Conservation (phyloP, 2,888 invertebrate species). For the Eupithecia exiguata region DNA sequence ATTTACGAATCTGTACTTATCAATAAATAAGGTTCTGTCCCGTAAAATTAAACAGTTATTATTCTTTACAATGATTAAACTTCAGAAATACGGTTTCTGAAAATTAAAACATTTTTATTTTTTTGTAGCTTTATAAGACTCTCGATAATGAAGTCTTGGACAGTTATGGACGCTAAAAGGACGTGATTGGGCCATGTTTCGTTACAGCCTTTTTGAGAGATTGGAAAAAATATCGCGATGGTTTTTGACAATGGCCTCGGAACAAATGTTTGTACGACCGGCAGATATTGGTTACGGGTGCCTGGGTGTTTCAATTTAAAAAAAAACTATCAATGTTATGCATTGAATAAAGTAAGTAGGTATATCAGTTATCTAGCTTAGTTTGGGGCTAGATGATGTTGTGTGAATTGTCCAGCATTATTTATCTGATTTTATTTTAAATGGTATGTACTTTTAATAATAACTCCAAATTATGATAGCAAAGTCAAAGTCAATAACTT, state of each 20-base stretch:
- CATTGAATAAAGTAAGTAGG: background rate
- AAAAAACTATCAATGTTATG: background rate
- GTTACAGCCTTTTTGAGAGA: conserved; percentile 65
- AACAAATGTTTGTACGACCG: background rate
- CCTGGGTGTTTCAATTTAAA: too few species aligned
- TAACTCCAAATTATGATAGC: too few species aligned
- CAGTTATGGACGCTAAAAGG: conserved; percentile 65
- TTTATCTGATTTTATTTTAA: background rate
- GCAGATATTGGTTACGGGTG: background rate
- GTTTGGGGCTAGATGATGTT: background rate
- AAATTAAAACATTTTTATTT: conserved; percentile 58
- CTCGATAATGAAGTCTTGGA: conserved; percentile 61
- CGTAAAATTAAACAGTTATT: conserved; percentile 24
- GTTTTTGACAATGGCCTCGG: conserved; percentile 46
- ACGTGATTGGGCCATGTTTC: conserved; percentile 61
- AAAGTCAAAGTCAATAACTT: too few species aligned
- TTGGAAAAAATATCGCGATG: conserved; percentile 53
- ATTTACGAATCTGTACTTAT: background rate
- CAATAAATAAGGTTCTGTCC: conserved; percentile 19
- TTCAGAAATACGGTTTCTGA: conserved; percentile 49
- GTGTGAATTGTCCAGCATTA: background rate
- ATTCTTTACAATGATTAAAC: conserved; percentile 48
- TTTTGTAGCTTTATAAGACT: conserved; percentile 59
- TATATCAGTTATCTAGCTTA: background rate
- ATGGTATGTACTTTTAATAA: too few species aligned